phyloP scores from a whole-genome alignment of 2,797 vertebrate species.

The Numenius phaeopus region DNA sequence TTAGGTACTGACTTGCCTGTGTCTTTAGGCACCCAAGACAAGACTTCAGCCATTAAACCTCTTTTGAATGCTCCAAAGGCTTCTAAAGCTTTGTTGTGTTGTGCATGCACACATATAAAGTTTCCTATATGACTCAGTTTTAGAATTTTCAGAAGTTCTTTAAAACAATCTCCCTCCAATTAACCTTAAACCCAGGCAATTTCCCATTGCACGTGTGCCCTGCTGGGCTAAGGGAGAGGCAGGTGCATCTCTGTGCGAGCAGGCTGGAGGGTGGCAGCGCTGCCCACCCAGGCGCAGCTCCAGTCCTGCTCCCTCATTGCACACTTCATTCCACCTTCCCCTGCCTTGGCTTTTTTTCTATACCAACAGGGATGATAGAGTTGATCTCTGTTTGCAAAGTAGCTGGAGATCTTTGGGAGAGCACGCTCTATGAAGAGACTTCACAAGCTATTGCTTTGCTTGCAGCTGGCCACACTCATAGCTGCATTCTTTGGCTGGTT shows the following conservation, averaged over 20 bases:
- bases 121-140: neutral
- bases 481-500: conserved; percentile 29
- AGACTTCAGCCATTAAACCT: neutral
- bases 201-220: neutral
- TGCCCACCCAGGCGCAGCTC: neutral
- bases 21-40: neutral
- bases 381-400: neutral
- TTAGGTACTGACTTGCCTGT: neutral
- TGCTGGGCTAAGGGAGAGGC: neutral
- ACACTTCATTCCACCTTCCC: neutral
- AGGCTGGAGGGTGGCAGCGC: neutral
- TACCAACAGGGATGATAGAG: neutral
- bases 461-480: neutral
- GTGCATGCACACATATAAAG: neutral
- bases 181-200: neutral
- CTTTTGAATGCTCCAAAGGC: neutral
- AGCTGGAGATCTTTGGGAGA: neutral
- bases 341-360: neutral
- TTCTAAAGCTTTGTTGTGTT: neutral
- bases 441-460: neutral
- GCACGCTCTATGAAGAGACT: neutral
- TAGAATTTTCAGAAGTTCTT: neutral
- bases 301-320: neutral
- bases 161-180: neutral
- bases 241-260: neutral